Conservation (phyloP, 2,888 invertebrate genomes). For the Phortica okadai region DNA sequence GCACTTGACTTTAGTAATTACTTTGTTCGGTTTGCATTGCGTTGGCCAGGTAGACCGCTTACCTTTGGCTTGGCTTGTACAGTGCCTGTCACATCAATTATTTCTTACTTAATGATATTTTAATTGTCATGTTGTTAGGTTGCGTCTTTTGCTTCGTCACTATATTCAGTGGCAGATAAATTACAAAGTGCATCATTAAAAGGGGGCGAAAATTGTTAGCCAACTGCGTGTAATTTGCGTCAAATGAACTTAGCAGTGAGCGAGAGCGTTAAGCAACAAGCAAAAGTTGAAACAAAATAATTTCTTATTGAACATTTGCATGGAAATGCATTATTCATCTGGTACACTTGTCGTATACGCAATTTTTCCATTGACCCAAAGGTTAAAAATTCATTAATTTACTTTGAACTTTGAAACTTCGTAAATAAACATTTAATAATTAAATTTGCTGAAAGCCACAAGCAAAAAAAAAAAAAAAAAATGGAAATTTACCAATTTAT, state of each 20-base stretch:
- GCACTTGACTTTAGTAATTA: conserved; percentile 42
- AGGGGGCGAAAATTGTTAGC: neutral
- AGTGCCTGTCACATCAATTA: conserved; percentile 36
- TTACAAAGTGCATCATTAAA: neutral
- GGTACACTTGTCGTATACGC: neutral
- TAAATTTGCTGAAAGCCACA: conserved; percentile 26
- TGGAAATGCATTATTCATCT: too few species aligned
- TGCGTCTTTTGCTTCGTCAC: neutral
- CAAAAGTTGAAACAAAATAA: too few species aligned
- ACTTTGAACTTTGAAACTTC: neutral
- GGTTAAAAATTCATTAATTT: neutral
- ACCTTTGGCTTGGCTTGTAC: conserved; percentile 43
- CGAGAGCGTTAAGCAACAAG: too few species aligned
- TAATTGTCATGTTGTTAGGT: conserved; percentile 15
- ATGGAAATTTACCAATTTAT: too few species aligned
- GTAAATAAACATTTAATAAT: conserved; percentile 24
- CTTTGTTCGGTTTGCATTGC: conserved; percentile 37
- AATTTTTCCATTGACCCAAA: neutral
- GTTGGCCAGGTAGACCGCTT: neutral
- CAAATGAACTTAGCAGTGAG: neutral
- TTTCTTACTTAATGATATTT: conserved; percentile 23
- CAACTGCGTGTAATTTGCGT: neutral
- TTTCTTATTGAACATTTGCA: too few species aligned
- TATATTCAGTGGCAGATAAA: neutral
- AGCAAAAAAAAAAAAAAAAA: neutral